These are phyloP conservation scores for Pterocles orientalis DNA, from an alignment of 2,113 vertebrate species.

Conservation along the genomic window DNA sequence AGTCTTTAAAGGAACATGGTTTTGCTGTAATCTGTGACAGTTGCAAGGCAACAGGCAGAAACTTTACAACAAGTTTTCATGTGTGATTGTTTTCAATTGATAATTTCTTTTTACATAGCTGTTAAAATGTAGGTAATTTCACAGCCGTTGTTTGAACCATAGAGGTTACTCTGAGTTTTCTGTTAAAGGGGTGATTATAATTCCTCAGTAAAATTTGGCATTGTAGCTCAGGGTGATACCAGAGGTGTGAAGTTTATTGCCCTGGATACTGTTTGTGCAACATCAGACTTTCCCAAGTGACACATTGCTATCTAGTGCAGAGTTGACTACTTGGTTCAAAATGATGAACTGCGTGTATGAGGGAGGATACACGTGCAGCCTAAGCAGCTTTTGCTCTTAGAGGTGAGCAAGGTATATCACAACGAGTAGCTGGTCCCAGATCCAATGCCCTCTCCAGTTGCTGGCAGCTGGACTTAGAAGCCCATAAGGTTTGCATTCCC, in stretches of 20 bases:
- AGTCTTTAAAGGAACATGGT: background rate
- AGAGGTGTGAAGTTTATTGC: background rate
- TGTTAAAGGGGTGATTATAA: background rate
- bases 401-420: background rate
- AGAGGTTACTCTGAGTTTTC: background rate
- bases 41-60: background rate
- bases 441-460: background rate
- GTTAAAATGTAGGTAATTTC: background rate
- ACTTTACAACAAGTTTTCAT: background rate
- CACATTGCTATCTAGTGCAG: background rate
- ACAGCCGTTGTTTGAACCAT: background rate
- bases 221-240: background rate
- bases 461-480: background rate
- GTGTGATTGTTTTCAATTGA: background rate
- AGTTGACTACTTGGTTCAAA: background rate
- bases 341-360: accelerated
- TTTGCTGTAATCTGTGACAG: background rate
- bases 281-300: background rate
- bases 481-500: background rate
- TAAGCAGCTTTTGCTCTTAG: background rate
- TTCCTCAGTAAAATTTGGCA: background rate
- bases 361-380: background rate
- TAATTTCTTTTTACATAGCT: background rate
- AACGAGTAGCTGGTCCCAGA: background rate
- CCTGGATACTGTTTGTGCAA: background rate